Evolutionary conservation across 2,113 vertebrate species (phyloP).

Genomic region (Cebus imitator): DNA sequence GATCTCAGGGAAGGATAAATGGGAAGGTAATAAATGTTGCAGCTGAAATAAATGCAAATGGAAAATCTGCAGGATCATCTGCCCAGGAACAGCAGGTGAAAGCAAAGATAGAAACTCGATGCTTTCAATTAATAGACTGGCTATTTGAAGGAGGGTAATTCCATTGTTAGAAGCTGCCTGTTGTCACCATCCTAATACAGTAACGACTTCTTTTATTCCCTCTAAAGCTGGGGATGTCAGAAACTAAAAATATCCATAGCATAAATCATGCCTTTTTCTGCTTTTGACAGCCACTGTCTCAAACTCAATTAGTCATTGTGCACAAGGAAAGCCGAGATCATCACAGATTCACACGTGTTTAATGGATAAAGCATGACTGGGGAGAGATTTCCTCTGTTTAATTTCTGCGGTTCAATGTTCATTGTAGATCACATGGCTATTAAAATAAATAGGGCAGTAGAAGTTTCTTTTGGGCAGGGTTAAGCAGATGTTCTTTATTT

Average conservation of each 20-base stretch:
- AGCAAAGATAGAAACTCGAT: not conserved
- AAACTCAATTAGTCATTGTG: constrained; percentile 72
- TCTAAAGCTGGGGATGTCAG: constrained; percentile 58
- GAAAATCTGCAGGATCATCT: constrained; percentile 62
- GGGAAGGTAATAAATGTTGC: constrained; percentile 23
- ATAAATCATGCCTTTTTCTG: constrained; percentile 70
- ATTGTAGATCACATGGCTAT: constrained; percentile 55
- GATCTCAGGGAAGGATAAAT: constrained; percentile 32
- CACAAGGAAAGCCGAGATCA: constrained; percentile 58
- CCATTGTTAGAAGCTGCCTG: constrained; percentile 44
- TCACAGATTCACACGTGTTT: constrained; percentile 58
- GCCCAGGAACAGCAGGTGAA: constrained; percentile 34
- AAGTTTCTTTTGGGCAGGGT: constrained; percentile 7
- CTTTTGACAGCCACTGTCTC: constrained; percentile 69
- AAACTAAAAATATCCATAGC: constrained; percentile 57
- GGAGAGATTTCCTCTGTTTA: constrained; percentile 52
- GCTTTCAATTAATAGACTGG: constrained; percentile 52
- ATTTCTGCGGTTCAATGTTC: constrained; percentile 38
- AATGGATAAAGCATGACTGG: constrained; percentile 26
- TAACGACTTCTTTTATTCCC: constrained; percentile 59
- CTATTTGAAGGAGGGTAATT: not conserved
- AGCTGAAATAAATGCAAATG: constrained; percentile 65
- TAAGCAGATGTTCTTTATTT: constrained; percentile 56
- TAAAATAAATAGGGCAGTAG: constrained; percentile 52
- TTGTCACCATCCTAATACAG: constrained; percentile 39